Percentiles rank a stretch among this genome's conserved stretches.
Conservation (phyloP, 2,888 invertebrate species). For the Orchesellides sinensis region DNA sequence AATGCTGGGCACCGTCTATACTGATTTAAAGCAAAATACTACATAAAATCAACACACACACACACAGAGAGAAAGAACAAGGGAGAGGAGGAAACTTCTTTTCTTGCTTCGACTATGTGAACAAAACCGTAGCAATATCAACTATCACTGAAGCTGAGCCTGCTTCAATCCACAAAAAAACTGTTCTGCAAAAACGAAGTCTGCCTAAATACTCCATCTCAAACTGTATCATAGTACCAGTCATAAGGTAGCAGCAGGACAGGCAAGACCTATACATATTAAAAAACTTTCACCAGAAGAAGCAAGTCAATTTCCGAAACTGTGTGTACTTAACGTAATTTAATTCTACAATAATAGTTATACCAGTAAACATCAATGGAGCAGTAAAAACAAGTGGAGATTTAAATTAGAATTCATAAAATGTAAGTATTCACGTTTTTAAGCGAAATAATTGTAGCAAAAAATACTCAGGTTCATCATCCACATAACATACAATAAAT, state of each 20-base stretch:
- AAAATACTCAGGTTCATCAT: not conserved
- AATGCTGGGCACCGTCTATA: not conserved
- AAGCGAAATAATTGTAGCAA: not conserved
- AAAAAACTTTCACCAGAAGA: not conserved
- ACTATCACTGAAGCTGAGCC: not conserved
- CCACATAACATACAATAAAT: not conserved
- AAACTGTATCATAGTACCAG: conserved; percentile 17
- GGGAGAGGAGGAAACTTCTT: not conserved
- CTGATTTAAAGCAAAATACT: conserved; percentile 3
- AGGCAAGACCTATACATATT: conserved; percentile 8
- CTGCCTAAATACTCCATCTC: conserved; percentile 10
- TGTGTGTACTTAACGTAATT: not conserved
- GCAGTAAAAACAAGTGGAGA: too few relatives aligned
- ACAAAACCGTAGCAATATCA: not conserved
- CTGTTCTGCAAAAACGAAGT: not conserved
- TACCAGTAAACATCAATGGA: not conserved
- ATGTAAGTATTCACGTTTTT: not conserved
- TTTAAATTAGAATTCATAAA: too few relatives aligned
- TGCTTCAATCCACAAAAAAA: not conserved
- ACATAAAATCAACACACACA: too few relatives aligned
- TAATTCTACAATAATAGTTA: not conserved
- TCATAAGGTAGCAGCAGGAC: conserved; percentile 48
- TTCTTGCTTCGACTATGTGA: not conserved
- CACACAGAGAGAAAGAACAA: not conserved
- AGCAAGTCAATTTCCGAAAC: not conserved